phyloP scores from a whole-genome alignment of 2,113 vertebrate genomes.

The Oostethus manadensis region DNA sequence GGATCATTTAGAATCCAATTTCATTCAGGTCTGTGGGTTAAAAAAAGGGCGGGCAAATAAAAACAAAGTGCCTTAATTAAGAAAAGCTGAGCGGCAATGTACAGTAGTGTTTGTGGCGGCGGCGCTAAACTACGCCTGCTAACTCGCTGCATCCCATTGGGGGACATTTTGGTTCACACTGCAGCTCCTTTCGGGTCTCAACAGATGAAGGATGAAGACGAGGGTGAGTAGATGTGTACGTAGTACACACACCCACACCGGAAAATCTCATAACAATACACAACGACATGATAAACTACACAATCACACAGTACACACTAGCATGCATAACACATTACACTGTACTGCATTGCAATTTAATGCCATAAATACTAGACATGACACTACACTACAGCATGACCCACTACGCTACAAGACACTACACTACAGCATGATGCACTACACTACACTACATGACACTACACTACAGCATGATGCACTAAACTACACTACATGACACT shows the following conservation, averaged over 20 bases:
- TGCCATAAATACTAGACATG: not conserved
- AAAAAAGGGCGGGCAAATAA: slow-evolving; percentile 54
- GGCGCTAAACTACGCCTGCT: slow-evolving; percentile 21
- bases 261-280: not conserved
- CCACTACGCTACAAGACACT: not conserved
- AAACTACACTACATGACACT: not conserved
- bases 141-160: slow-evolving; percentile 13
- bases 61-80: slow-evolving; percentile 75
- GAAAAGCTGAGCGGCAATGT: slow-evolving; percentile 46
- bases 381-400: not conserved
- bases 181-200: slow-evolving; percentile 13
- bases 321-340: not conserved
- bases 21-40: slow-evolving; percentile 54
- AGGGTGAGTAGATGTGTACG: not conserved
- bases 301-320: not conserved
- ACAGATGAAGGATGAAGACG: not conserved
- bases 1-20: slow-evolving; percentile 80
- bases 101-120: slow-evolving; percentile 51
- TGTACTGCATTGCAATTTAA: not conserved
- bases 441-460: not conserved
- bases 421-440: not conserved
- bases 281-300: not conserved
- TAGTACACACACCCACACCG: not conserved
- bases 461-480: not conserved
- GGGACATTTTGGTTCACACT: slow-evolving; percentile 19